These are phyloP conservation scores for Pseudocheirus occidentalis DNA, from an alignment of 2,797 vertebrate genomes.

Conservation along the genomic window DNA sequence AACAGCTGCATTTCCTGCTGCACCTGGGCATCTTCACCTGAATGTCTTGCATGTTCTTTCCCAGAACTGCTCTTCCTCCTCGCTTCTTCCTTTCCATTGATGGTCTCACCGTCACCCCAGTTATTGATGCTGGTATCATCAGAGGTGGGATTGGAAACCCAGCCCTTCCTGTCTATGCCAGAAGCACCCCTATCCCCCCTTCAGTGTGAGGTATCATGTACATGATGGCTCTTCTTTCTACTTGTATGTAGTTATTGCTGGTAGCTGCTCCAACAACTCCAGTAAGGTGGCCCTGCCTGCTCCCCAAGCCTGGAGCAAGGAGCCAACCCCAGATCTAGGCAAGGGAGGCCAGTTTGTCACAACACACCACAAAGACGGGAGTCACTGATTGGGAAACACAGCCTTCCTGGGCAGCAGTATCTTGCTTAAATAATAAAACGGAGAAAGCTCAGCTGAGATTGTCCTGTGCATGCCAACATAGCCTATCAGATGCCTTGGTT, in stretches of 20 bases:
- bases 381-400: neutral
- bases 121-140: neutral
- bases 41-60: neutral
- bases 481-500: neutral
- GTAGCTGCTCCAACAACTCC: neutral
- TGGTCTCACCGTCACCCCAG: neutral
- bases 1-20: neutral
- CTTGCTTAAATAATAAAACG: neutral
- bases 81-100: neutral
- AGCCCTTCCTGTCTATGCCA: neutral
- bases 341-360: neutral
- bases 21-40: neutral
- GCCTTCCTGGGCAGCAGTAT: neutral
- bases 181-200: neutral
- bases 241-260: too few relatives aligned
- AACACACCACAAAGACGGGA: neutral
- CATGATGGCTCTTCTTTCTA: neutral
- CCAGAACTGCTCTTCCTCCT: neutral
- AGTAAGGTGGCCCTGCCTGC: neutral
- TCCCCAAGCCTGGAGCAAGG: neutral
- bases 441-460: neutral
- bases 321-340: neutral
- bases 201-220: neutral
- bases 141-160: neutral
- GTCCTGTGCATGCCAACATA: neutral